Evolutionary conservation across 2,888 invertebrate species (phyloP).

Genomic region (Belgica antarctica): DNA sequence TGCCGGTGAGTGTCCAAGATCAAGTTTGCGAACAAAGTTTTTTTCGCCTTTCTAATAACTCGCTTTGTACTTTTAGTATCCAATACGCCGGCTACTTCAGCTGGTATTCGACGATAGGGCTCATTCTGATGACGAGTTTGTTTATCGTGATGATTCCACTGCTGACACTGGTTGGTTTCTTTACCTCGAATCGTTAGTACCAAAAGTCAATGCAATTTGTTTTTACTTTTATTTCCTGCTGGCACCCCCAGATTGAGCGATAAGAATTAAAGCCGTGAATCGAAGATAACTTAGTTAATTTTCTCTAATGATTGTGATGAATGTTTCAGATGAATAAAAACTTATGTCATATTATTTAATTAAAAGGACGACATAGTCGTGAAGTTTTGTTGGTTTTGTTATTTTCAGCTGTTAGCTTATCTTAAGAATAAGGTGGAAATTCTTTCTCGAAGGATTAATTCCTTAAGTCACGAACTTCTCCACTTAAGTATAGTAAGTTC

Average conservation of each 20-base stretch:
- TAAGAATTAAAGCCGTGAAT: conserved; percentile 3
- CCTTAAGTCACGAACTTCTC: no score
- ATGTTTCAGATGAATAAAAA: conserved; percentile 7
- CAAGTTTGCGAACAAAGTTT: background rate
- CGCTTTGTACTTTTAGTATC: conserved; percentile 53
- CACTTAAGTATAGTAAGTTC: background rate
- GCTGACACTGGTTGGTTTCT: conserved; percentile 20
- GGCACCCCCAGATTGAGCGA: conserved; percentile 1
- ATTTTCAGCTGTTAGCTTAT: no score
- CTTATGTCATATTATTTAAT: no score
- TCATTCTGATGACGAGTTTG: conserved; percentile 47
- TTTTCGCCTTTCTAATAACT: no score
- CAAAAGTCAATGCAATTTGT: background rate
- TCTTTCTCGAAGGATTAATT: no score
- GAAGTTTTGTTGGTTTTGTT: no score
- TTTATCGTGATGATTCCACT: conserved; percentile 31
- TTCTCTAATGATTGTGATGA: conserved; percentile 29
- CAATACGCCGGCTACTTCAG: conserved; percentile 60
- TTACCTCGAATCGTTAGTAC: background rate
- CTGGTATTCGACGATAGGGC: conserved; percentile 48
- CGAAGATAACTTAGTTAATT: background rate
- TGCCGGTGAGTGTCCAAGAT: background rate
- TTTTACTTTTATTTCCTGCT: background rate
- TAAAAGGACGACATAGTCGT: no score
- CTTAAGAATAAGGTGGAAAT: no score